A percentile compares a stretch with the other conserved stretches of the same genome.
Conservation (phyloP, 53 echinoderm and acorn worm genomes). For the Holothuria leucospilota region DNA sequence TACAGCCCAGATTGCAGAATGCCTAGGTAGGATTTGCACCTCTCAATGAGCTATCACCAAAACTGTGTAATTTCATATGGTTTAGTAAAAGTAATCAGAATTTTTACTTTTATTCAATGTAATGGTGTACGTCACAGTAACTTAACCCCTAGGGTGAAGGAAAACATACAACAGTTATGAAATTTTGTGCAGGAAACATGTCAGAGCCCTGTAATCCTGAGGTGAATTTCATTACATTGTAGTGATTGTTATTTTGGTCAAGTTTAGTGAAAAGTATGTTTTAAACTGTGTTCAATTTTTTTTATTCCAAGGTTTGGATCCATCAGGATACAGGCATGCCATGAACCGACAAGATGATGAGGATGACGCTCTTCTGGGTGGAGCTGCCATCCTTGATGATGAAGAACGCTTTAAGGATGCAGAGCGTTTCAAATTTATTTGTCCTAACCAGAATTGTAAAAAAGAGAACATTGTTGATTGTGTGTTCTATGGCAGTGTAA, state of each 20-base stretch:
- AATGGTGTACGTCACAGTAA: too few species aligned
- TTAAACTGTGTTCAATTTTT: not conserved
- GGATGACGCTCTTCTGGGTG: slow-evolving; percentile 81
- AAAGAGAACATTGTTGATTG: slow-evolving; percentile 90
- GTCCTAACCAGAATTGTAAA: slow-evolving; percentile 74
- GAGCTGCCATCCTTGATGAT: slow-evolving; percentile 79
- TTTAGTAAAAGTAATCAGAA: too few species aligned
- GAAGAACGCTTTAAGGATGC: slow-evolving; percentile 96
- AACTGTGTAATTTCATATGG: too few species aligned
- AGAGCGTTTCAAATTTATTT: slow-evolving; percentile 90
- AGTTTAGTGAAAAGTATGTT: too few species aligned
- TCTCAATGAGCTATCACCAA: too few species aligned
- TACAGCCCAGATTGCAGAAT: slow-evolving; percentile 93
- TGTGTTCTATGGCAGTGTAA: slow-evolving; percentile 91
- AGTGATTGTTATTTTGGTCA: too few species aligned
- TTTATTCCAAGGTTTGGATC: slow-evolving; percentile 78
- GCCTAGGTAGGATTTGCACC: slow-evolving; percentile 68
- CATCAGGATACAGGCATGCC: slow-evolving; percentile 89
- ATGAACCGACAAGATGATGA: slow-evolving; percentile 86
- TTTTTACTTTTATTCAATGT: too few species aligned
- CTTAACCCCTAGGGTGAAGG: too few species aligned
- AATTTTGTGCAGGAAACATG: too few species aligned
- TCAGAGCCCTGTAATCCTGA: too few species aligned
- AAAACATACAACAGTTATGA: too few species aligned
- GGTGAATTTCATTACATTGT: too few species aligned